Evolutionary conservation across 2,888 invertebrate genomes (phyloP).

Genomic region (Cheilosia vulpina): DNA sequence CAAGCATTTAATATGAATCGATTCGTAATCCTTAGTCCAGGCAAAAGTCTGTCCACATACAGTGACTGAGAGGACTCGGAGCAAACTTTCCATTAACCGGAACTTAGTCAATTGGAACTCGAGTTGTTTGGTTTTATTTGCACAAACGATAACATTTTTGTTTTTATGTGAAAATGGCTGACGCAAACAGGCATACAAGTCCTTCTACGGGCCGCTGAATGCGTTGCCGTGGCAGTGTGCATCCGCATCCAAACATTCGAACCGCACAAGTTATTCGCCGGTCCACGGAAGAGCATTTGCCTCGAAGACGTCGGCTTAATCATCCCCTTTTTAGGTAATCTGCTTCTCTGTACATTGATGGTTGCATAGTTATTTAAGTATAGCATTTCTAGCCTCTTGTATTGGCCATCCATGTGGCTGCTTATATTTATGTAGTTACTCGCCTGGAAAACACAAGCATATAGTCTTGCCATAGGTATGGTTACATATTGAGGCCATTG

Average conservation of each 20-base stretch:
- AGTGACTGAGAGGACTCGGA: slow-evolving; percentile 35
- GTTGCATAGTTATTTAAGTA: slow-evolving; percentile 1
- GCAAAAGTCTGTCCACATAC: not conserved
- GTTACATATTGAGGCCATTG: not conserved
- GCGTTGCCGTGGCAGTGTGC: slow-evolving; percentile 49
- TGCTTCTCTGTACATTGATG: not conserved
- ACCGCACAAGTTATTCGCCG: slow-evolving; percentile 3
- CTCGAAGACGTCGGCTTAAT: slow-evolving; percentile 3
- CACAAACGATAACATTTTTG: slow-evolving; percentile 38
- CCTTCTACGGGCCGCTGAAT: slow-evolving; percentile 2
- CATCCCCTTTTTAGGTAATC: slow-evolving; percentile 7
- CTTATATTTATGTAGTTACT: slow-evolving; percentile 28
- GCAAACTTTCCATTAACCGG: slow-evolving; percentile 82
- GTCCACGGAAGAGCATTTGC: slow-evolving; percentile 8
- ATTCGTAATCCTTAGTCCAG: slow-evolving; percentile 58
- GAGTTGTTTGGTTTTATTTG: slow-evolving; percentile 67
- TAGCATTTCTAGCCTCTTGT: slow-evolving; percentile 13
- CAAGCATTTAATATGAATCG: slow-evolving; percentile 66
- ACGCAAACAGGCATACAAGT: slow-evolving; percentile 16
- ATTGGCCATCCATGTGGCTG: slow-evolving; percentile 34
- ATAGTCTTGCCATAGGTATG: slow-evolving; percentile 40
- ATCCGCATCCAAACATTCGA: slow-evolving; percentile 4
- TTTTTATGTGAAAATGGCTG: slow-evolving; percentile 27
- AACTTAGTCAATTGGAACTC: slow-evolving; percentile 82
- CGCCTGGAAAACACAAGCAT: slow-evolving; percentile 11